Evolutionary conservation across 2,797 vertebrate genomes (phyloP), one percentile per base, ranked within the genome.

Genomic region (Poecilia picta): DNA sequence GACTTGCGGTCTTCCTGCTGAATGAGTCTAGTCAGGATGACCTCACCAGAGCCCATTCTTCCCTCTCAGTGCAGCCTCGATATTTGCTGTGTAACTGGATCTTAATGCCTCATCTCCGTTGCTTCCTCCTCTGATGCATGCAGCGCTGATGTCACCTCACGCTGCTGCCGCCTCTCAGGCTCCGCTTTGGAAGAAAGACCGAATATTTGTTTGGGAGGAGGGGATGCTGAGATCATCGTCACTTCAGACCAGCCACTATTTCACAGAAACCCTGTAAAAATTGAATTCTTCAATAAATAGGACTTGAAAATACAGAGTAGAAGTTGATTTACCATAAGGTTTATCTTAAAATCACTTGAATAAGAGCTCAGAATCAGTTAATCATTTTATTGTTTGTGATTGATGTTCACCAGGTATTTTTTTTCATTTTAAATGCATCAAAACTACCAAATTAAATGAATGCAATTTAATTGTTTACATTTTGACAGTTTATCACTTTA

Each of bases 141-240:
- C 68, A 91, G 85, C 55, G 81, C 92, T 93, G 93, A 94, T 94
- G 93, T 94, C 93, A 94, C 91, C 87, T 89, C 90, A 74, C 81
- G 59, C 83, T 76, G 16, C 89, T 33, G 83, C 85, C 78, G 88
- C 89, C 89, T 88, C 86, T 59, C 83, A 74, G 89, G 79, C 91
- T 92, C 82, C 79, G 81, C 87, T 83, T 86, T 3, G 12, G 76
- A 79, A 71, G 88, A 81, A 84, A 77, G 87, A 81, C 77, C 25
- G 83, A 77, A 82, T 71, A 43, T 72, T 73, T 57, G 76, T 33
- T 59, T 15, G 83, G 76, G 73, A n/a, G 79, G 71, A 74, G 77
- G 76, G 76, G 74, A 31, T 7, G 89, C 57, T 90, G 89, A 89
- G 83, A 81, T 92, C 89, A 90, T 77, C 75, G 79, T 80, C 85